These are phyloP conservation scores for Doris montereyensis DNA, from an alignment of 2,888 invertebrate species.

Conservation along the genomic window DNA sequence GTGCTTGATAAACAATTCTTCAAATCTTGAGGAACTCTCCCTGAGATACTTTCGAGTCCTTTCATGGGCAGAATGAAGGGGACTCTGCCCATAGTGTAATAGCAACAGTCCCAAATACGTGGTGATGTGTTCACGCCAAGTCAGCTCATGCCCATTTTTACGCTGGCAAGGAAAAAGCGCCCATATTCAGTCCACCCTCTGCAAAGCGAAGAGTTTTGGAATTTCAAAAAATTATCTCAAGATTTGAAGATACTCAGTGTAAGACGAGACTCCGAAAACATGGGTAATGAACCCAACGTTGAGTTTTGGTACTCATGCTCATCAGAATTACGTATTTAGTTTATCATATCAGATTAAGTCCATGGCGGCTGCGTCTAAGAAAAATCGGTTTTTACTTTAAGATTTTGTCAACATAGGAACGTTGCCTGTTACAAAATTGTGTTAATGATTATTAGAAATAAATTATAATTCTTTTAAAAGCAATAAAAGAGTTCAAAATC, in stretches of 20 bases:
- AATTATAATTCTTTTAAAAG: too few relatives aligned
- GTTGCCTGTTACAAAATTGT: too few relatives aligned
- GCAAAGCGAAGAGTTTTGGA: not conserved
- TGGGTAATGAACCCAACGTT: too few relatives aligned
- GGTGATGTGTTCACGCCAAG: not conserved
- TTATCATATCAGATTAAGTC: too few relatives aligned
- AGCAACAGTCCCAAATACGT: not conserved
- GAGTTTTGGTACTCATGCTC: too few relatives aligned
- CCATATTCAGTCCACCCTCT: not conserved
- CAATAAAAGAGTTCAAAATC: too few relatives aligned
- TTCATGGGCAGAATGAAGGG: conserved; percentile 9
- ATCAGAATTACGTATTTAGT: too few relatives aligned
- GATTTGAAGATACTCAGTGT: not conserved
- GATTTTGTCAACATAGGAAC: too few relatives aligned
- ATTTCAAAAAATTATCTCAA: not conserved
- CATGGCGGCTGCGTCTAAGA: too few relatives aligned
- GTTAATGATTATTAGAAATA: too few relatives aligned
- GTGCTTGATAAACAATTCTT: not conserved
- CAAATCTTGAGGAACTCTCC: not conserved
- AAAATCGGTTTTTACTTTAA: too few relatives aligned
- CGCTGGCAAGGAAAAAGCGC: conserved; percentile 7
- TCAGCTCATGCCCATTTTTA: conserved; percentile 4
- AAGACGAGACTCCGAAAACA: not conserved
- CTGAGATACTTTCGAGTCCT: not conserved
- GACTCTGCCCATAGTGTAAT: not conserved